Evolutionary conservation across 2,888 invertebrate genomes (phyloP).

Genomic region (Conus canariensis): DNA sequence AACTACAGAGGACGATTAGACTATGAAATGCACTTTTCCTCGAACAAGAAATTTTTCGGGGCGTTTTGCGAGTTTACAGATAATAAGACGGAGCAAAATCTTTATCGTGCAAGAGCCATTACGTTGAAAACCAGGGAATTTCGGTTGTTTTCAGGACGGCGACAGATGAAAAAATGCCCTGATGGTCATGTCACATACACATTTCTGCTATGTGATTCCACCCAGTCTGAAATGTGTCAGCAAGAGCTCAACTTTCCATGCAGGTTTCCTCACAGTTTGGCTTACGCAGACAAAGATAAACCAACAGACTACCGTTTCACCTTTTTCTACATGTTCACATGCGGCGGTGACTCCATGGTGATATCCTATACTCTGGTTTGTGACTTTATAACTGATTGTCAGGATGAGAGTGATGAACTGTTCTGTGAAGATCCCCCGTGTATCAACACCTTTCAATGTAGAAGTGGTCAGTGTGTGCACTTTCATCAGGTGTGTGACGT

Average conservation of each 20-base stretch:
- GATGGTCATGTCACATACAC: not conserved
- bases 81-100: not conserved
- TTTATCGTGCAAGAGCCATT: not conserved
- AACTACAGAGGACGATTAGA: fast-evolving
- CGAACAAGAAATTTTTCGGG: not conserved
- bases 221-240: not conserved
- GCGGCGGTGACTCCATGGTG: not conserved
- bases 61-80: not conserved
- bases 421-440: slow-evolving; percentile 12
- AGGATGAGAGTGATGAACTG: not conserved
- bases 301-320: not conserved
- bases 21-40: no score
- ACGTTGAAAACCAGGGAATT: no score
- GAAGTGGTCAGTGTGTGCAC: not conserved
- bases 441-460: not conserved
- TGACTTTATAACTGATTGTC: not conserved
- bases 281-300: no score
- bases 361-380: not conserved
- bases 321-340: not conserved
- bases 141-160: not conserved
- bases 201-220: not conserved
- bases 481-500: not conserved
- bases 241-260: not conserved
- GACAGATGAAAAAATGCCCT: not conserved
- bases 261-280: not conserved